Percentiles rank a stretch among this genome's conserved stretches.
phyloP scores from a whole-genome alignment of 1,140 invertebrate species.

The Bombus fervidus region DNA sequence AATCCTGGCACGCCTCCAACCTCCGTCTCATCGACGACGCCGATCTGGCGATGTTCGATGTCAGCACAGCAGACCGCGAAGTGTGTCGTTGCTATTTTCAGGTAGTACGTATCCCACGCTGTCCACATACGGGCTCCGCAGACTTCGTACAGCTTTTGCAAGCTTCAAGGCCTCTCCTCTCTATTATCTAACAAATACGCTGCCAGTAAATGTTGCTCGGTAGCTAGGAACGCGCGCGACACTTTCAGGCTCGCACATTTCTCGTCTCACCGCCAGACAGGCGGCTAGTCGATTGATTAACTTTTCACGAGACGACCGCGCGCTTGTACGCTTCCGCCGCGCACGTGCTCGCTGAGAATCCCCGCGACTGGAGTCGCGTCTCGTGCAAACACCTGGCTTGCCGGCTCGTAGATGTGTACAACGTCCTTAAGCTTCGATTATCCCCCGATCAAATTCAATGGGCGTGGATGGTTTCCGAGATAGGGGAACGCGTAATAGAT shows the following conservation, averaged over 20 bases:
- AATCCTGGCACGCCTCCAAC: conserved; percentile 39
- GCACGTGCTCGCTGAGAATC: conserved; percentile 13
- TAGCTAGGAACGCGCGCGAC: conserved; percentile 22
- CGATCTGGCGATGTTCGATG: conserved; percentile 42
- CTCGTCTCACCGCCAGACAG: neutral
- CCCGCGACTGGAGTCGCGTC: neutral
- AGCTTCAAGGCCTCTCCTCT: neutral
- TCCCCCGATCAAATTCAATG: neutral
- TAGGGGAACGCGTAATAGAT: neutral
- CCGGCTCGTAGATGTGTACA: neutral
- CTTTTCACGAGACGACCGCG: conserved; percentile 10
- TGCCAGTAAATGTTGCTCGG: neutral
- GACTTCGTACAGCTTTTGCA: conserved; percentile 1
- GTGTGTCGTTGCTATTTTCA: conserved; percentile 60
- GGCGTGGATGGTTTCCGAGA: neutral
- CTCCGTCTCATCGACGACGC: neutral
- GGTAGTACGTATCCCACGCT: conserved; percentile 63
- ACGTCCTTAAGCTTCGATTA: neutral
- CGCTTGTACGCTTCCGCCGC: neutral
- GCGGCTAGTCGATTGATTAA: conserved; percentile 8
- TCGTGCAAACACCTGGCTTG: neutral
- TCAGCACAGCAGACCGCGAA: conserved; percentile 41
- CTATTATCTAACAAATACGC: neutral
- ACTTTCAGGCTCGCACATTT: neutral
- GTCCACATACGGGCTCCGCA: conserved; percentile 24